Conservation (phyloP, 2,113 vertebrate genomes). For the Tor tambroides region DNA sequence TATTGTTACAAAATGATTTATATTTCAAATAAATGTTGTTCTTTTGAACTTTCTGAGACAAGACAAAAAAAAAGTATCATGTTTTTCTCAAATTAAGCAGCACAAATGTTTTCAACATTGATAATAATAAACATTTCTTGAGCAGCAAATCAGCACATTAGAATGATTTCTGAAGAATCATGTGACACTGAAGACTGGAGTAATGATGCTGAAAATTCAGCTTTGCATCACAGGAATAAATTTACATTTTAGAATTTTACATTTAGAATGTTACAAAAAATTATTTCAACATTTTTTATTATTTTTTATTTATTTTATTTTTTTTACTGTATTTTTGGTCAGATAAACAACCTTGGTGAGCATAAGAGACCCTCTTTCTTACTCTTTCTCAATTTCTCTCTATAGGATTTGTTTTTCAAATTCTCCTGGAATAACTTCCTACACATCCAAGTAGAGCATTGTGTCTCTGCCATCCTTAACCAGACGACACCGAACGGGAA, state of each 20-base stretch:
- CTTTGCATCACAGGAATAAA: not conserved
- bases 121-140: not conserved
- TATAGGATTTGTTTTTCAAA: constrained; percentile 94
- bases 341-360: not conserved
- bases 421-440: constrained; percentile 99
- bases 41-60: not conserved
- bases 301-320: too few species aligned
- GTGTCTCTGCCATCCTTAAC: constrained; percentile 87
- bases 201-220: not conserved
- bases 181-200: not conserved
- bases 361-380: not conserved
- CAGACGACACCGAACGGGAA: constrained; percentile 77
- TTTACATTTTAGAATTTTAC: not conserved
- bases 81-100: not conserved
- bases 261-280: too few species aligned
- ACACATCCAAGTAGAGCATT: constrained; percentile 97
- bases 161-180: not conserved
- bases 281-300: too few species aligned
- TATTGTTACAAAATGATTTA: not conserved
- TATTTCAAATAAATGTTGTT: too few species aligned
- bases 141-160: not conserved
- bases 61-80: not conserved
- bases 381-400: not conserved
- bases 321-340: not conserved
- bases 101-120: not conserved